Evolutionary conservation across 2,797 vertebrate genomes (phyloP).

Genomic region (Pangasius krempfi): DNA sequence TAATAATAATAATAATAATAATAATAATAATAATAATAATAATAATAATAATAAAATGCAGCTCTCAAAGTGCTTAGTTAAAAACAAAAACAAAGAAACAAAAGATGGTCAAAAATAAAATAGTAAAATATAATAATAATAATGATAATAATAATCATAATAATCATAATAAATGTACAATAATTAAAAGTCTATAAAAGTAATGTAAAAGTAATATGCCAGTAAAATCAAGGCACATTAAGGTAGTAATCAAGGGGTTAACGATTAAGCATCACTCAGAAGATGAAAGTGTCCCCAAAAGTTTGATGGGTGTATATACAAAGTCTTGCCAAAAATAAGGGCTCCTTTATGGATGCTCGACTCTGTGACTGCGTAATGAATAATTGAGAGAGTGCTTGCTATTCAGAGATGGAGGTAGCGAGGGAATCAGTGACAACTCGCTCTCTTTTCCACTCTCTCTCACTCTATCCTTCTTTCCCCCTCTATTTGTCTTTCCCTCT

Average conservation of each 20-base stretch:
- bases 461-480: slow-evolving; percentile 22
- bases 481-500: slow-evolving; percentile 53
- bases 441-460: slow-evolving; percentile 23
- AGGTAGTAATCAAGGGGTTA: not conserved
- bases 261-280: not conserved
- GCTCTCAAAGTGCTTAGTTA: not conserved
- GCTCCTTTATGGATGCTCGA: slow-evolving; percentile 64
- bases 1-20: not conserved
- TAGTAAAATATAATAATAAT: too few relatives aligned
- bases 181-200: not conserved
- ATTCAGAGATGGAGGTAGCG: slow-evolving; percentile 61
- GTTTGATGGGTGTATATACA: slow-evolving; percentile 2
- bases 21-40: not conserved
- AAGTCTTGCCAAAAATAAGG: slow-evolving; percentile 58
- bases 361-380: slow-evolving; percentile 62
- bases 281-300: not conserved
- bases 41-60: not conserved
- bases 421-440: slow-evolving; percentile 56
- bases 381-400: slow-evolving; percentile 71
- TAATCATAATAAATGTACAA: not conserved
- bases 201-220: not conserved
- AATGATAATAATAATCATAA: too few relatives aligned
- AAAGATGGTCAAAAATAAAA: too few relatives aligned
- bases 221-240: not conserved
- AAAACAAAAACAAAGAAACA: too few relatives aligned